Conservation (phyloP, 2,888 invertebrate species). For the Scaptomyza caliginosa region DNA sequence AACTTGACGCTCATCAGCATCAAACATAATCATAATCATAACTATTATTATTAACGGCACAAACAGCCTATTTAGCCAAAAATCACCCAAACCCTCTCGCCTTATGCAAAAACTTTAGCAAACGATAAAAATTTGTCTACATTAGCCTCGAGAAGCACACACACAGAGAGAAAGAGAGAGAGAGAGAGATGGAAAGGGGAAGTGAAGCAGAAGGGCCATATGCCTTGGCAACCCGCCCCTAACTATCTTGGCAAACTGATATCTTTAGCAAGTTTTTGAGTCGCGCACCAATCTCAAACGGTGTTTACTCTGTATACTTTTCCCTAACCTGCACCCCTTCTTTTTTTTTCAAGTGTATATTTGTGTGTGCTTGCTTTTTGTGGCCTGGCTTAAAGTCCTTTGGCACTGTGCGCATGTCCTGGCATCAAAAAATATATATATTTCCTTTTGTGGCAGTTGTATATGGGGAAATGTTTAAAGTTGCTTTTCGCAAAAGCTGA, state of each 20-base stretch:
- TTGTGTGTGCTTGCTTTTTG: conserved; percentile 53
- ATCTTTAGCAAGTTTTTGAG: conserved; percentile 52
- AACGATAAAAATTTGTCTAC: conserved; percentile 76
- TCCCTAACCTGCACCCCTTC: conserved; percentile 9
- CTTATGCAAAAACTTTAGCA: conserved; percentile 58
- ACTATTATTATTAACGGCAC: conserved; percentile 74
- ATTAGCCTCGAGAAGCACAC: conserved; percentile 47
- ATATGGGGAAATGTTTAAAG: conserved; percentile 62
- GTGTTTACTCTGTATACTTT: conserved; percentile 27
- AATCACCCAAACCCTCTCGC: conserved; percentile 18
- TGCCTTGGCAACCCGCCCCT: conserved; percentile 54
- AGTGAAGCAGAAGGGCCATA: conserved; percentile 48
- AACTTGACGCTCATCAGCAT: conserved; percentile 55
- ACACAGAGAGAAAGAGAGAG: neutral
- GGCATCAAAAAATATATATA: conserved; percentile 30
- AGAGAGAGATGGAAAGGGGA: neutral
- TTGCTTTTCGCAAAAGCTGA: conserved; percentile 24
- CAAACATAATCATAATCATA: conserved; percentile 72
- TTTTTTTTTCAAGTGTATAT: conserved; percentile 2
- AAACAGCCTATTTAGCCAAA: conserved; percentile 71
- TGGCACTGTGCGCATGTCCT: conserved; percentile 66
- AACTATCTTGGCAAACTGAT: conserved; percentile 53
- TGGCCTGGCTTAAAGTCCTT: conserved; percentile 63
- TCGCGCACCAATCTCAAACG: conserved; percentile 25
- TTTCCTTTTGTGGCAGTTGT: conserved; percentile 40